Conservation (phyloP, 2,797 vertebrate genomes). For the Cryptoblepharus egeriae region DNA sequence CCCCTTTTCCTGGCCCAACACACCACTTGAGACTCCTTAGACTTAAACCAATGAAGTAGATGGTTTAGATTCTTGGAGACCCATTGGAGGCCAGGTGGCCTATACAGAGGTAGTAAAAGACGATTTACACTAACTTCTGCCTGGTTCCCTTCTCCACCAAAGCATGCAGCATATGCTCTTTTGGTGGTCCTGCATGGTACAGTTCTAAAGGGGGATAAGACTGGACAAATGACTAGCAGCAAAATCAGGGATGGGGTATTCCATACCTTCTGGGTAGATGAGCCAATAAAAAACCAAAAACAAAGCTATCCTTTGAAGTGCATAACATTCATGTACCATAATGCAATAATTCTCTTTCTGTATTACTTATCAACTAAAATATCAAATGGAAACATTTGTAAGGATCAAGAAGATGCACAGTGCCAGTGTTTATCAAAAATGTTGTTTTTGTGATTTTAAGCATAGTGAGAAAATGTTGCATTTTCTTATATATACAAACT, state of each 20-base stretch:
- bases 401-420: background rate
- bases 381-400: conserved; percentile 10
- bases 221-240: background rate
- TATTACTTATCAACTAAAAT: background rate
- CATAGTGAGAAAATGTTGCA: conserved; percentile 7
- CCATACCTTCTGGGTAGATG: background rate
- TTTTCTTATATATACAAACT: too few species aligned
- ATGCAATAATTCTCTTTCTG: conserved; percentile 11
- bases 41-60: too few species aligned
- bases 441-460: background rate
- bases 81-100: too few species aligned
- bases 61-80: too few species aligned
- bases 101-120: too few species aligned
- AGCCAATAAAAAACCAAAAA: background rate
- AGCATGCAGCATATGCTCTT: too few species aligned
- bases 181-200: too few species aligned
- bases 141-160: too few species aligned
- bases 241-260: background rate
- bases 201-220: too few species aligned
- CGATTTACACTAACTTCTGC: too few species aligned
- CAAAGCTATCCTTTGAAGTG: conserved; percentile 16
- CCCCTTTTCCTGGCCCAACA: too few species aligned
- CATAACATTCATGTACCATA: rapidly evolving
- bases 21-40: too few species aligned
- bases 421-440: background rate